Base-by-base conservation (phyloP, 2,888 invertebrate species). In the Mongoloraphidia duomilia region DNA sequence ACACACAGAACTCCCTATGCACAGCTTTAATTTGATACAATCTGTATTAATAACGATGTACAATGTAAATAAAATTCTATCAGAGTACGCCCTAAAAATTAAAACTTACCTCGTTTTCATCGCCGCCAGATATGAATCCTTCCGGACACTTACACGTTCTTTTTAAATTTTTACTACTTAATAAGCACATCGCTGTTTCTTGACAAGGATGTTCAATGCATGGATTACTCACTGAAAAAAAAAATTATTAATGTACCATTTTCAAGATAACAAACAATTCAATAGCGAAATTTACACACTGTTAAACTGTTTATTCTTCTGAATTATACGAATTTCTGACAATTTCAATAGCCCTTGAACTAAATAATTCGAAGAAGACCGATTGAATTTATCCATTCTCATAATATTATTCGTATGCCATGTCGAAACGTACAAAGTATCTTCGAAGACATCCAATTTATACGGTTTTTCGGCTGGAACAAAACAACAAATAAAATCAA, bases 371-470 rank as follows among this genome's bases (percentile, higher is more conserved):
- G 72, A 64, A 55, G 75, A 74, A 34, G 73, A 74, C 45, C 67
- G 65, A 12, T 80, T 80, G 63, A 82, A 84, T 62, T 84, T 84
- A 59, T 79, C 73, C 65, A 83, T 67, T 56, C 74, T 72, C 39
- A 79, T 66, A 41, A 84, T 74, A 53, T 74, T 75, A 59, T 81
- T 76, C 45, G 74, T 72, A 38, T 70, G 75, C 58, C 78, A 79
- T 3, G 82, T 75, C 38, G 80, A 76, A 26, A 84, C 71, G 61
- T 79, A 86, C 10, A 84, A 61, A 51, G 67, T 72, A 59, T 84
- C 81, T 63, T 84, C 85, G 61, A 86, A 85, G 0, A 86, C 75
- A 58, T 84, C 84, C 35, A 87, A 66, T 63, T 79, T 79, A 61
- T 75, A 78, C 0, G 86, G 85, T 60, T 78, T 78, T 54, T 78